phyloP scores from a whole-genome alignment of 1,140 invertebrate species.

The Ptiloglossa arizonensis region DNA sequence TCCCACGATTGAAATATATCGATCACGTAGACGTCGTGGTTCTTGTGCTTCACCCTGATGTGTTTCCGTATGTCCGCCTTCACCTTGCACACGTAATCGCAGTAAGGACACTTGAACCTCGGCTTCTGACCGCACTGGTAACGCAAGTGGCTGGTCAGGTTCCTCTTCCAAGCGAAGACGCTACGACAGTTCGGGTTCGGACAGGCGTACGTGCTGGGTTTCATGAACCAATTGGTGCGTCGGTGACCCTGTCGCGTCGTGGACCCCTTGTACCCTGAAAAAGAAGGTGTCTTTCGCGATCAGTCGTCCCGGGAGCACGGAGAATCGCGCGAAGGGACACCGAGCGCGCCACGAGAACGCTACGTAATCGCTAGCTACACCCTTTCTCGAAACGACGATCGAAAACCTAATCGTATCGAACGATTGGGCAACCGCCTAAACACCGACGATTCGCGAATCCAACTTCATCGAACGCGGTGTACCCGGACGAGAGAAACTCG shows the following conservation, averaged over 20 bases:
- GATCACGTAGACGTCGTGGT: conserved; percentile 59
- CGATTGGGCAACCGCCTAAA: too few species aligned
- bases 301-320: not conserved
- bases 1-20: conserved; percentile 53
- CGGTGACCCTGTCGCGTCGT: not conserved
- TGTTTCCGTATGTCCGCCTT: conserved; percentile 63
- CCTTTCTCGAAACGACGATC: too few species aligned
- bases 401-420: too few species aligned
- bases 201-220: conserved; percentile 35
- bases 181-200: conserved; percentile 75
- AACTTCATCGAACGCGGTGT: too few species aligned
- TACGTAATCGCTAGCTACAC: too few species aligned
- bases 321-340: too few species aligned
- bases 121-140: conserved; percentile 83
- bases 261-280: conserved; percentile 41
- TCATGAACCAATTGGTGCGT: not conserved
- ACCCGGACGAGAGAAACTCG: too few species aligned
- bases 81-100: conserved; percentile 66
- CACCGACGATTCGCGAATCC: too few species aligned
- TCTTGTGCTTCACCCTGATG: conserved; percentile 73
- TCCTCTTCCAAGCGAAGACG: conserved; percentile 65
- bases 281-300: conserved; percentile 47
- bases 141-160: conserved; percentile 81
- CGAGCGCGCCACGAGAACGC: too few species aligned
- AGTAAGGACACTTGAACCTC: conserved; percentile 81